phyloP scores from a whole-genome alignment of 2,113 vertebrate species.

The Pygoscelis adeliae region DNA sequence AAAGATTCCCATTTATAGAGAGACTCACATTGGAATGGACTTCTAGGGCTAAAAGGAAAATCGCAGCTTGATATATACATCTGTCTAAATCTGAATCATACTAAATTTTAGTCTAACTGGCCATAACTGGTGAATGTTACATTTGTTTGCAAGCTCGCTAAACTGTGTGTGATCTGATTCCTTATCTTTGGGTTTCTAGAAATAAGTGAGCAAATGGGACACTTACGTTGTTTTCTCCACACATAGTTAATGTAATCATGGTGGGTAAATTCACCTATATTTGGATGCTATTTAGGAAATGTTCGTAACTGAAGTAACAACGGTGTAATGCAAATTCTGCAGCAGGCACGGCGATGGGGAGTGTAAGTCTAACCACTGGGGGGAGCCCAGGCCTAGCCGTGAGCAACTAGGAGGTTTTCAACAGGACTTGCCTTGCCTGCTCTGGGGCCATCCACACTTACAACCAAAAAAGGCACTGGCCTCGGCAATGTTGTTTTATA shows the following conservation, averaged over 20 bases:
- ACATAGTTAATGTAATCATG: background rate
- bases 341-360: background rate
- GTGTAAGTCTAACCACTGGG: background rate
- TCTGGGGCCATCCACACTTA: background rate
- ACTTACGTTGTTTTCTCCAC: background rate
- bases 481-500: rapidly evolving
- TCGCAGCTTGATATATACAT: background rate
- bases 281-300: background rate
- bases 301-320: rapidly evolving
- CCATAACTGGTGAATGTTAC: background rate
- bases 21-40: background rate
- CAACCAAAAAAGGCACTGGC: background rate
- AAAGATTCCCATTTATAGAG: background rate
- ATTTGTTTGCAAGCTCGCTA: background rate
- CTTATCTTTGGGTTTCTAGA: background rate
- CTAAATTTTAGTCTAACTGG: background rate
- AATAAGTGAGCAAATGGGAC: background rate
- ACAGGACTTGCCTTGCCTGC: background rate
- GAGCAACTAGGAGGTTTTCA: background rate
- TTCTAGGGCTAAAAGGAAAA: background rate
- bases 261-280: background rate
- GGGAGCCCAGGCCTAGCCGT: background rate
- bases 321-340: background rate
- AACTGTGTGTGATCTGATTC: background rate
- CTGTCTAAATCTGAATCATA: background rate